Conservation (phyloP, 2,113 vertebrate genomes). For the Amphiprion ocellaris region DNA sequence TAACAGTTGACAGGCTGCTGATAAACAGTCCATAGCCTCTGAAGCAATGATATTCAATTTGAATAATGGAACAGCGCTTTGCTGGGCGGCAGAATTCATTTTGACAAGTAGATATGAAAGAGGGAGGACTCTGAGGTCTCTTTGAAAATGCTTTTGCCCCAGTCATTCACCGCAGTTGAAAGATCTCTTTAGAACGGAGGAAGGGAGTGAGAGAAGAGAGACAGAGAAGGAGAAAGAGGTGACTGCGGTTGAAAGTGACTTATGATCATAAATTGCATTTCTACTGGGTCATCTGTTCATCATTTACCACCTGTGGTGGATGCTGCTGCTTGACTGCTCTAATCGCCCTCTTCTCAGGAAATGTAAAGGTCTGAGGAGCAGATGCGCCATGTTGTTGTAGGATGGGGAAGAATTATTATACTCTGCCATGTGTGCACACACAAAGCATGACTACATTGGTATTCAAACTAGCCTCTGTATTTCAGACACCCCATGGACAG, state of each 20-base stretch:
- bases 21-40: constrained; percentile 69
- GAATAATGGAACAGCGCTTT: constrained; percentile 71
- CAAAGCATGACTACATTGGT: constrained; percentile 44
- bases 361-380: constrained; percentile 3
- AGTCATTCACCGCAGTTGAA: constrained; percentile 43
- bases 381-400: constrained; percentile 4
- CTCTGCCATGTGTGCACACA: constrained; percentile 26
- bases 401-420: constrained; percentile 25
- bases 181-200: constrained; percentile 49
- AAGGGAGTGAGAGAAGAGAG: background rate
- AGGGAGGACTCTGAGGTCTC: constrained; percentile 49
- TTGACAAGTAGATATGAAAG: constrained; percentile 69
- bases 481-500: constrained; percentile 53
- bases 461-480: constrained; percentile 62
- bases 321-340: constrained; percentile 3
- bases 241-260: constrained; percentile 43
- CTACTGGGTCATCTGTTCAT: constrained; percentile 44
- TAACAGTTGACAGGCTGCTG: constrained; percentile 58
- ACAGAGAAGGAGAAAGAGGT: constrained; percentile 30
- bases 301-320: constrained; percentile 48
- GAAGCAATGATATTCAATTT: constrained; percentile 73
- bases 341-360: constrained; percentile 22
- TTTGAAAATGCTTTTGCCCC: constrained; percentile 51
- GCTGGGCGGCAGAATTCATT: constrained; percentile 61
- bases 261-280: constrained; percentile 51